Evolutionary conservation across 2,888 invertebrate species (phyloP), one percentile per base, ranked within the genome.

Genomic region (Corbicula japonica): DNA sequence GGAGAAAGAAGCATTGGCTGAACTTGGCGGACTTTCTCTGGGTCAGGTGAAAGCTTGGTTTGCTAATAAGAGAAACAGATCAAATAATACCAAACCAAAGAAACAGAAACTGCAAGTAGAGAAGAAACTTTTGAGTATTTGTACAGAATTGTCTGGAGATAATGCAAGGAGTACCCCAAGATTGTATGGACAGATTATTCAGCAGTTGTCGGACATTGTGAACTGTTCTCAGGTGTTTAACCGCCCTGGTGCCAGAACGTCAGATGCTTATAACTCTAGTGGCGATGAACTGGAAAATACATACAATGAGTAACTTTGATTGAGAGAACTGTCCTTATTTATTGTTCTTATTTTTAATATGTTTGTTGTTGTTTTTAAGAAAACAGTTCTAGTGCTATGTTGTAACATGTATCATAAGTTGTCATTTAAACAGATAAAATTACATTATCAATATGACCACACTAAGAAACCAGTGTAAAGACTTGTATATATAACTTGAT

Each of bases 11-110:
- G 75, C 80, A 23, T 66, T 92, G 70, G 91, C 92, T 3, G 84
- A 87, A 8, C 66, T 85, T 28, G 91, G 92, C 4, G 82, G 85
- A 3, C 85, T 92, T 18, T 75, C 86, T 34, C 70, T 91, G 23
- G 73, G 84, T 8, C 90, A 91, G 70, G 91, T 92, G 26, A 92
- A 92, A 60, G 91, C 91, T 12, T 92, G 92, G 92, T 92, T 92
- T 77, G 91, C 92, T 6, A 92, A 92, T 70, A 91, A 89, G 52
- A 75, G 92, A 28, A 92, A 92, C 73, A 72, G 92, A 28, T 89
- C 90, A 2, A 87, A 88, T 44, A 92, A 92, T 83, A 92, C 92
- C 8, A 90, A 90, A 80, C 89, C 90, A 1, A 90, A 90, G 71
- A 86, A 86, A 48, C 89, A 90, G 76, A 89, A 89, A 75, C 73